Base-by-base conservation (phyloP, 2,113 vertebrate genomes). In the Chrysochloris asiatica region DNA sequence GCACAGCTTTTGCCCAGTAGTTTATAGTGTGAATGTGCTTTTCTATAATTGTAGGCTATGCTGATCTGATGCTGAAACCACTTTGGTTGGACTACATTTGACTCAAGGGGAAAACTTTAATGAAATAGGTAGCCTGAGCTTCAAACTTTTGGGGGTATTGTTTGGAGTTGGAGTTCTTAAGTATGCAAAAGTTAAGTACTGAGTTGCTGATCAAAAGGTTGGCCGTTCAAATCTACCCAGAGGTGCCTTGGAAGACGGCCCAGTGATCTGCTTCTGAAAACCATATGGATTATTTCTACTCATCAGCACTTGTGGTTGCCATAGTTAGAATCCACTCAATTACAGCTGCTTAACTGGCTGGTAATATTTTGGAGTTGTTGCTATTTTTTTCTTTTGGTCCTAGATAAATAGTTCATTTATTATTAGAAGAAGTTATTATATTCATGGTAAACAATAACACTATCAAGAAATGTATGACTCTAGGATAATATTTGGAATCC, bases 361-460 rank as follows among this genome's bases (percentile, higher is more conserved):
- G 30, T 33, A 30, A 13, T 75, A 83, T 50, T 84, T 88, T 85
- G 54, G 48, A 14, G 56, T 80, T 63, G 10, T 72, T 89, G n/a
- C 59, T 17, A 52, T 28, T 72, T 86, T 45, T 91, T 84, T 61
- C 61, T 21, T 80, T 84, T 86, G 48, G 61, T 47, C 48, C n/a
- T 77, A 78, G 45, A 33, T 82, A 38, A 93, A 95, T 91, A 69
- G 45, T 81, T 45, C 47, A 30, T 73, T 83, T 88, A 72, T 86
- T 93, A 81, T 84, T 83, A 79, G 56, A 76, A n/a, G n/a, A n/a
- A n/a, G n/a, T n/a, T 59, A 76, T 30, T 69, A 2, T 89, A 56
- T 33, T 81, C 73, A 69, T 77, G 65, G 80, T 48, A 76, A 80
- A 30, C 48, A 93, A 81, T 52, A 83, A 83, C 21, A 52, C 16